phyloP scores from a whole-genome alignment of 2,888 invertebrate species.

The Himalopsyche japonica region DNA sequence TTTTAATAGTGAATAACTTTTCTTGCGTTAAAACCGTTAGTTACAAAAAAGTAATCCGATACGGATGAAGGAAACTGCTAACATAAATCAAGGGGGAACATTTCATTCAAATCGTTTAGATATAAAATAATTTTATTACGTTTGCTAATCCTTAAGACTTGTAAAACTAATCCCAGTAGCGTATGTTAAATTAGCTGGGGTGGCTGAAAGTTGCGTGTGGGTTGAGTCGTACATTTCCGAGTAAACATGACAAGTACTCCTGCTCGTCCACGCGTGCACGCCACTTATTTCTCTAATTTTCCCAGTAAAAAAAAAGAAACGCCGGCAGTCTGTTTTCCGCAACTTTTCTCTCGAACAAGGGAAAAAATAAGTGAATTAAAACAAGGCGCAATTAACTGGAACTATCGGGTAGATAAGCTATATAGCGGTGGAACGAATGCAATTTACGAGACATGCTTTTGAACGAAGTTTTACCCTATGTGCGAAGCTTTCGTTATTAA shows the following conservation, averaged over 20 bases:
- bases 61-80: too few species aligned
- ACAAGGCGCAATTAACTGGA: neutral
- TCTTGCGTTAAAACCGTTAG: too few species aligned
- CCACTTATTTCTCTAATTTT: neutral
- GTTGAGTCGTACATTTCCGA: neutral
- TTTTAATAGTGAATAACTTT: too few species aligned
- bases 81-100: too few species aligned
- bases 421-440: neutral
- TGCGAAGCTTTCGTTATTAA: neutral
- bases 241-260: neutral
- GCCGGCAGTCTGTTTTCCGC: neutral
- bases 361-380: neutral
- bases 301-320: neutral
- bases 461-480: neutral
- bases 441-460: neutral
- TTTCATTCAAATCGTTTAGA: too few species aligned
- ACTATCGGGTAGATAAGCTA: neutral
- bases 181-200: neutral
- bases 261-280: conserved; percentile 1
- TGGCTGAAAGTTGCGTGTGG: neutral
- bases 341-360: neutral
- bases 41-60: too few species aligned
- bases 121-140: too few species aligned
- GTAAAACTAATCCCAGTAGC: neutral
- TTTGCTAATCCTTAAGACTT: neutral